Evolutionary conservation across 1,140 invertebrate species (phyloP).

Genomic region (Drosophila kanapiae): DNA sequence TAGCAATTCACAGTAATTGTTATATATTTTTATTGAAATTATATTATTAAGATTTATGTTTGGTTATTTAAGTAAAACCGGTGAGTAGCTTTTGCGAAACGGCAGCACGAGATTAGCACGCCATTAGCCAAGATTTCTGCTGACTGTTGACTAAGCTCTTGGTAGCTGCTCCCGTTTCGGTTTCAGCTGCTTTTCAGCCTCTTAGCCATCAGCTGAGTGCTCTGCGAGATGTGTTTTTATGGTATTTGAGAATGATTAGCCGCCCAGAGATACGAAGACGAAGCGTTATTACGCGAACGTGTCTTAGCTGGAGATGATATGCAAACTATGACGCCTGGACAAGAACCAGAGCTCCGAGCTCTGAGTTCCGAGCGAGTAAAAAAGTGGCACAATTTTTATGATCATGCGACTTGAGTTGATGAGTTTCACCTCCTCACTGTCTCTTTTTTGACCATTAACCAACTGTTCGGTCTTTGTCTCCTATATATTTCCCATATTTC

Average conservation of each 20-base stretch:
- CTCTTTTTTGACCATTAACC: slow-evolving; percentile 15
- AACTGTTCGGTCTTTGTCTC: background rate
- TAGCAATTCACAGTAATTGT: no score
- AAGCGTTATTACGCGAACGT: slow-evolving; percentile 65
- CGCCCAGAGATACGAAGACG: slow-evolving; percentile 64
- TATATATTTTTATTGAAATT: no score
- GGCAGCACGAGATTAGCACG: slow-evolving; percentile 70
- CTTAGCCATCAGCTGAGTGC: slow-evolving; percentile 38
- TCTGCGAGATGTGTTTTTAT: slow-evolving; percentile 70
- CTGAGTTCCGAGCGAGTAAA: background rate
- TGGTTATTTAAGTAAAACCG: background rate
- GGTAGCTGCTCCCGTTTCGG: slow-evolving; percentile 53
- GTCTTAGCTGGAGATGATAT: slow-evolving; percentile 41
- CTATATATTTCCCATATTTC: slow-evolving; percentile 25
- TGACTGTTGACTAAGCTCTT: slow-evolving; percentile 72
- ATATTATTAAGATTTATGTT: background rate
- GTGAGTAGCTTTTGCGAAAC: slow-evolving; percentile 13
- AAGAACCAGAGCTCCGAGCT: background rate
- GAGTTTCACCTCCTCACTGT: background rate
- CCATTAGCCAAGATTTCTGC: slow-evolving; percentile 51
- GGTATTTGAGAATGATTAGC: slow-evolving; percentile 80
- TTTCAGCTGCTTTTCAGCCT: slow-evolving; percentile 11
- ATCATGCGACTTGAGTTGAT: slow-evolving; percentile 54
- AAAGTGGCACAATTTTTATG: slow-evolving; percentile 65
- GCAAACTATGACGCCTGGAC: slow-evolving; percentile 47